Percentiles rank a stretch among this genome's conserved stretches.
Evolutionary conservation across 2,888 invertebrate genomes (phyloP).

Genomic region (Mimumesa dahlbomi): DNA sequence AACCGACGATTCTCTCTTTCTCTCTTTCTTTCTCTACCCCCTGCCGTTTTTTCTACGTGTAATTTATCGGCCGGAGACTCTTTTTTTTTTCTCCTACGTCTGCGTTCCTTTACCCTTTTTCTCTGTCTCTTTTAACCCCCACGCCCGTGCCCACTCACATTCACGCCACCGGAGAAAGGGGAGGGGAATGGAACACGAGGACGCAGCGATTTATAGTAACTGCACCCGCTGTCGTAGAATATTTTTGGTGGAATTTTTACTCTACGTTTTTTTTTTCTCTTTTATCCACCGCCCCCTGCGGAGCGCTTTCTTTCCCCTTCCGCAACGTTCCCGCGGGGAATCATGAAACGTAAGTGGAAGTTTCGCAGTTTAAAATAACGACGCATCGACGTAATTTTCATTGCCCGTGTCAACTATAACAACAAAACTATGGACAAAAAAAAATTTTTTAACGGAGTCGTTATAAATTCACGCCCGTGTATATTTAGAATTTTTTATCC

Average conservation of each 20-base stretch:
- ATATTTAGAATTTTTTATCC: no score
- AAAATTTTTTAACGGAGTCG: no score
- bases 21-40: constrained; percentile 5
- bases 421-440: no score
- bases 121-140: constrained; percentile 48
- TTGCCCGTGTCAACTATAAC: constrained; percentile 2
- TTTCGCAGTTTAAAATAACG: constrained; percentile 10
- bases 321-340: neutral
- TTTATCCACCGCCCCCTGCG: constrained; percentile 32
- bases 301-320: constrained; percentile 6
- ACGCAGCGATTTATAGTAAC: constrained; percentile 75
- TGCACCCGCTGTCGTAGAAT: constrained; percentile 72
- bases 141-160: constrained; percentile 24
- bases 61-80: constrained; percentile 51
- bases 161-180: constrained; percentile 8
- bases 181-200: constrained; percentile 55
- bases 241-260: constrained; percentile 74
- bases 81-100: constrained; percentile 34
- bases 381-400: neutral
- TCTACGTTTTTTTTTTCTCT: no score
- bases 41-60: constrained; percentile 47
- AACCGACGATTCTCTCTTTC: constrained; percentile 33
- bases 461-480: no score
- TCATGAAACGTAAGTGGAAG: constrained; percentile 42
- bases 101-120: constrained; percentile 46